A percentile compares a stretch with the other conserved stretches of the same genome.
Conservation (phyloP, 1,140 invertebrate species). For the Onthophagus taurus region DNA sequence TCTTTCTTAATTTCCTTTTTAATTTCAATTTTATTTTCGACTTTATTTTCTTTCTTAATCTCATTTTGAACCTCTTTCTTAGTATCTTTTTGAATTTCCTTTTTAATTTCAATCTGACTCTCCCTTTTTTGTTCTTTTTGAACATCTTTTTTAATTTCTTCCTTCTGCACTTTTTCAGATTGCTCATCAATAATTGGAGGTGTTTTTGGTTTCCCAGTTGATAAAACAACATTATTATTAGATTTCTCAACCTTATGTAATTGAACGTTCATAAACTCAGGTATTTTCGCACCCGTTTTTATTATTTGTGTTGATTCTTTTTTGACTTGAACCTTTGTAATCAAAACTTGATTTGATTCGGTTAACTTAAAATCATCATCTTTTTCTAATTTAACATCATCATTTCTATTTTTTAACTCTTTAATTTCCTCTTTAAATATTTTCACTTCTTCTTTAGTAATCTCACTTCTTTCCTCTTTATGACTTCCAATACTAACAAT, state of each 20-base stretch:
- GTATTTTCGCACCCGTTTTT: constrained; percentile 37
- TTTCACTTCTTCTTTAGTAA: neutral
- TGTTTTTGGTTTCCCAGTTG: constrained; percentile 37
- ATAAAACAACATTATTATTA: constrained; percentile 48
- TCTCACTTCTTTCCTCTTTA: neutral
- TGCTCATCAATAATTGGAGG: constrained; percentile 21
- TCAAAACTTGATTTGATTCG: constrained; percentile 29
- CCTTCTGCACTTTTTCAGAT: constrained; percentile 16
- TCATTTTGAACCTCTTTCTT: neutral
- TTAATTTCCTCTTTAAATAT: neutral
- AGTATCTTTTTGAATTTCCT: neutral
- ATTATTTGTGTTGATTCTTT: constrained; percentile 22
- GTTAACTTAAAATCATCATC: constrained; percentile 15
- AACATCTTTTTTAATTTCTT: too few species aligned
- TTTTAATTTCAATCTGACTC: too few species aligned
- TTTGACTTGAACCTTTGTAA: constrained; percentile 34
- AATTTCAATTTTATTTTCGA: too few species aligned
- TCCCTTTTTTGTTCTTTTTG: too few species aligned
- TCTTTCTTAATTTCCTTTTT: too few species aligned
- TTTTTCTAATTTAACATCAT: constrained; percentile 2
- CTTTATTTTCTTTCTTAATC: too few species aligned
- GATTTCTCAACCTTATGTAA: constrained; percentile 58
- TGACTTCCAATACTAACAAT: constrained; percentile 24
- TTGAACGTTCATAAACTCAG: constrained; percentile 61
- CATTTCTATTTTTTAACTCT: neutral